These are phyloP conservation scores for Conus betulinus DNA, from an alignment of 1,140 invertebrate species.

Conservation along the genomic window DNA sequence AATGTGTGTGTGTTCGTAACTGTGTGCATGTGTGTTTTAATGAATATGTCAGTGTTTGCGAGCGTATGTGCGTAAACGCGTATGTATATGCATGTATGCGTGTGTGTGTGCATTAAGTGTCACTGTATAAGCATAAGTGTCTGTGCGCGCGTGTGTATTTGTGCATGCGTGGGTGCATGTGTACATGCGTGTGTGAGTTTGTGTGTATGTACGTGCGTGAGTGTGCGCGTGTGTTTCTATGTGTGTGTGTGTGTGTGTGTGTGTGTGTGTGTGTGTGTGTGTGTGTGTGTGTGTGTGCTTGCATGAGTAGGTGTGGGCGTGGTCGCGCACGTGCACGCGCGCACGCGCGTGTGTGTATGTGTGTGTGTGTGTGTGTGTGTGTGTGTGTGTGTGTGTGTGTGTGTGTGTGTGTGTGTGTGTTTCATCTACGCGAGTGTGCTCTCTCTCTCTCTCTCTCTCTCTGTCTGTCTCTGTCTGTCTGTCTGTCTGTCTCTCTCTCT, in stretches of 20 bases:
- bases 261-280: not conserved
- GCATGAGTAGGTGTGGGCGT: not conserved
- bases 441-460: no score
- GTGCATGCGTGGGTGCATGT: not conserved
- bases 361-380: not conserved
- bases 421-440: no score
- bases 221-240: not conserved
- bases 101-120: not conserved
- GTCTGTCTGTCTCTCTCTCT: no score
- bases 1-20: no score
- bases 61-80: not conserved
- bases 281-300: not conserved
- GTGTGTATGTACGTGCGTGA: not conserved
- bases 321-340: not conserved
- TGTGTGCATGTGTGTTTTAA: not conserved
- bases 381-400: not conserved
- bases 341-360: not conserved
- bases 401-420: not conserved
- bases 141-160: not conserved
- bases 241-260: not conserved
- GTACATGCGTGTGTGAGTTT: not conserved
- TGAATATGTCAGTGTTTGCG: not conserved
- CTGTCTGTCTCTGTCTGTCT: no score
- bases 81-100: not conserved
- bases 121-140: not conserved